Evolutionary conservation across 2,888 invertebrate species (phyloP).

Genomic region (Amiota minor): DNA sequence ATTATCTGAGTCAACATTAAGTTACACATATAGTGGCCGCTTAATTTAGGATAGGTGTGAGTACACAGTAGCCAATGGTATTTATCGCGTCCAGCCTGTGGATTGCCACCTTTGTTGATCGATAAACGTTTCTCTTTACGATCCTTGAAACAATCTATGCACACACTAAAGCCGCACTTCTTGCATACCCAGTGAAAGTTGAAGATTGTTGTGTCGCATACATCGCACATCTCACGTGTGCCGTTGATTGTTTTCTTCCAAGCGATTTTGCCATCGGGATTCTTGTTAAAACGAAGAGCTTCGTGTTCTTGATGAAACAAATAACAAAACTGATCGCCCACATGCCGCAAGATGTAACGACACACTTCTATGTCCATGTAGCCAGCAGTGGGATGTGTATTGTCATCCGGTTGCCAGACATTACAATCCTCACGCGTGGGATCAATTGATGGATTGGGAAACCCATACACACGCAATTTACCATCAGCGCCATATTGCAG

Average conservation of each 20-base stretch:
- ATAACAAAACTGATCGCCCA: conserved; percentile 96
- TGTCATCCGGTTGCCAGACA: conserved; percentile 87
- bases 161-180: conserved; percentile 96
- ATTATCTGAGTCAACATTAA: conserved; percentile 96
- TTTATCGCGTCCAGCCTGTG: conserved; percentile 81
- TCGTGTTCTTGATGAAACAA: conserved; percentile 92
- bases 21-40: conserved; percentile 87
- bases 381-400: conserved; percentile 80
- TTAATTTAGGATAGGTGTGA: conserved; percentile 71
- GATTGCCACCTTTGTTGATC: conserved; percentile 74
- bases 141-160: conserved; percentile 95
- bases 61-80: conserved; percentile 92
- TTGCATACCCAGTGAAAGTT: conserved; percentile 98
- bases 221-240: conserved; percentile 97
- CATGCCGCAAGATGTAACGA: conserved; percentile 87
- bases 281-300: conserved; percentile 85
- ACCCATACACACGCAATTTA: conserved; percentile 90
- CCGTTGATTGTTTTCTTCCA: conserved; percentile 98
- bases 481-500: conserved; percentile 78
- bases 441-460: conserved; percentile 92
- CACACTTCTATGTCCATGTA: conserved; percentile 87
- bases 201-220: conserved; percentile 96
- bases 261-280: conserved; percentile 88
- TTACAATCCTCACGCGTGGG: conserved; percentile 87
- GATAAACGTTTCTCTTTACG: conserved; percentile 77